These are phyloP conservation scores for Dolichopus griseipennis DNA, from an alignment of 2,888 invertebrate genomes.

Conservation along the genomic window DNA sequence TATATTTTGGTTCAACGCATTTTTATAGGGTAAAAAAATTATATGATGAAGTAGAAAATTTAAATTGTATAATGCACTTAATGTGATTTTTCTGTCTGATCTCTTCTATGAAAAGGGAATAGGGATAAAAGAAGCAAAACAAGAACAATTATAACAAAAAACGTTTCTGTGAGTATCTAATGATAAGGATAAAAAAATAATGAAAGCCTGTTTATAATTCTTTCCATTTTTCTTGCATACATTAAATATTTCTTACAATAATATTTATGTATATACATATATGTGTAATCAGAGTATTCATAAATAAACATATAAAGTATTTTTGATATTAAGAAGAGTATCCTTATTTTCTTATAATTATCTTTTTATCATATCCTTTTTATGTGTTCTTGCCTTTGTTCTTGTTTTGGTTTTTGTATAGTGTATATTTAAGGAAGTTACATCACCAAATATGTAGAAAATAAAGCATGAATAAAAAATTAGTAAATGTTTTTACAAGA, in stretches of 20 bases:
- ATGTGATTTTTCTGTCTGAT: slow-evolving; percentile 1
- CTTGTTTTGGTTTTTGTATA: background rate
- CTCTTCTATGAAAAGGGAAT: background rate
- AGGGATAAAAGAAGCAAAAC: too few species aligned
- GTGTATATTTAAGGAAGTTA: background rate
- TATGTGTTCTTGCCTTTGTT: background rate
- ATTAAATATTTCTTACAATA: background rate
- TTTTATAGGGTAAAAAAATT: background rate
- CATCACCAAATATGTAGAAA: background rate
- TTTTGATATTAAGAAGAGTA: background rate
- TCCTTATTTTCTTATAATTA: background rate
- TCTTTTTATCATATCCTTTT: background rate
- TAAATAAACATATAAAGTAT: background rate
- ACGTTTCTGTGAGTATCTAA: background rate
- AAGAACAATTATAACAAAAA: too few species aligned
- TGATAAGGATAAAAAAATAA: slow-evolving; percentile 1
- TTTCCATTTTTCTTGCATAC: background rate
- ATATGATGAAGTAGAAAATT: background rate
- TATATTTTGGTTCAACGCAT: too few species aligned
- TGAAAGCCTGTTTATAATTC: background rate
- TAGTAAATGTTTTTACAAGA: background rate
- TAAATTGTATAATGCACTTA: background rate
- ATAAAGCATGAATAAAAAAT: background rate
- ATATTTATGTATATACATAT: background rate
- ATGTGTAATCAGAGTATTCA: background rate